A percentile compares a stretch with the other conserved stretches of the same genome.
phyloP scores from a whole-genome alignment of 2,113 vertebrate species.

The Hucho hucho region DNA sequence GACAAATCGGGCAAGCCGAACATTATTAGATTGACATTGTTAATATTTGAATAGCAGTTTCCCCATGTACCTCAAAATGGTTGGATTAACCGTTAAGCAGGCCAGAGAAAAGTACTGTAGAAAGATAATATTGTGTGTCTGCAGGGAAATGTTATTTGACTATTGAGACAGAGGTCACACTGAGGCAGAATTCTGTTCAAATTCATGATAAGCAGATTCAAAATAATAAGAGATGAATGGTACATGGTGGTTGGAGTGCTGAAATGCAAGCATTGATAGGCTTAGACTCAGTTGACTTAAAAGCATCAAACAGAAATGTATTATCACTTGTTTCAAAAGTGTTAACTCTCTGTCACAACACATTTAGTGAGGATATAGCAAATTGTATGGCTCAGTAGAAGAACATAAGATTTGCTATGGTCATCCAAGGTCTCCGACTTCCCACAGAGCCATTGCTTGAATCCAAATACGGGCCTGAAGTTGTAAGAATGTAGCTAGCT shows the following conservation, averaged over 20 bases:
- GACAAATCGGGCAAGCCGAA: conserved; percentile 55
- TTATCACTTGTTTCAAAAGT: not conserved
- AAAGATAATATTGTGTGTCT: conserved; percentile 33
- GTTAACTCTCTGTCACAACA: not conserved
- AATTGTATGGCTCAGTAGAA: too few relatives aligned
- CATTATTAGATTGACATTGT: conserved; percentile 44
- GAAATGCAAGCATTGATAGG: not conserved
- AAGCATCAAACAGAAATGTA: too few relatives aligned
- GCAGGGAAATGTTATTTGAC: conserved; percentile 29
- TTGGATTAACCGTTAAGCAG: conserved; percentile 62
- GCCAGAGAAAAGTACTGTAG: conserved; percentile 24
- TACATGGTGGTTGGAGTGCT: not conserved
- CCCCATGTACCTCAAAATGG: conserved; percentile 39
- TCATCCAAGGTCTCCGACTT: too few relatives aligned
- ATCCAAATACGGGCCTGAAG: too few relatives aligned
- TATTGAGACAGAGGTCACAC: not conserved
- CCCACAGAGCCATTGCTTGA: too few relatives aligned
- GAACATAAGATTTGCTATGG: too few relatives aligned
- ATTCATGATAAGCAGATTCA: too few relatives aligned
- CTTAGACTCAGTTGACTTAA: not conserved
- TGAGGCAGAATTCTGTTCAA: too few relatives aligned
- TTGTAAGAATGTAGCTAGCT: too few relatives aligned
- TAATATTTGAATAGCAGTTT: conserved; percentile 58
- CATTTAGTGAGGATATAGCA: too few relatives aligned
- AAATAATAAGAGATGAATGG: too few relatives aligned